phyloP scores from a whole-genome alignment of 30 jellyfish, hydroid and myxozoan genomes.

The Pseudorhiza aurosa region DNA sequence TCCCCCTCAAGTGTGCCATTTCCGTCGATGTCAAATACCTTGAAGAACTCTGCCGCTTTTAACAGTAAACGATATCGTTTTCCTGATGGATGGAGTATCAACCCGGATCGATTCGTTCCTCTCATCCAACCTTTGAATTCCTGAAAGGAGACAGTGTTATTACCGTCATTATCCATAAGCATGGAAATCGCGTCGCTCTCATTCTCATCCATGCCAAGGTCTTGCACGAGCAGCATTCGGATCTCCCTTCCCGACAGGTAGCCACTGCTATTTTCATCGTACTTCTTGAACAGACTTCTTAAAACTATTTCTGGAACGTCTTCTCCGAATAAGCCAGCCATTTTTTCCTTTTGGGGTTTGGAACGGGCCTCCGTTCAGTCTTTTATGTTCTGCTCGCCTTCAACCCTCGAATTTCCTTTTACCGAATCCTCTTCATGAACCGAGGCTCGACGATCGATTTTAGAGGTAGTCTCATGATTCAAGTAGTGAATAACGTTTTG shows the following conservation, averaged over 20 bases:
- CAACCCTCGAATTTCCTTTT: too few relatives aligned
- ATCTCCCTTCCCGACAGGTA: constrained; percentile 28
- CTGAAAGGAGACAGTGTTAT: constrained; percentile 15
- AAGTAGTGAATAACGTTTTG: too few relatives aligned
- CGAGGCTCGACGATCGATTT: too few relatives aligned
- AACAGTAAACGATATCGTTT: constrained; percentile 51
- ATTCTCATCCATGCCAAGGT: constrained; percentile 43
- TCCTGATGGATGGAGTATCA: constrained; percentile 8
- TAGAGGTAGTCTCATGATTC: too few relatives aligned
- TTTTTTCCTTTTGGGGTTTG: not conserved
- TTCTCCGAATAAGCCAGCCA: constrained; percentile 46
- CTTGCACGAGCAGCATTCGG: constrained; percentile 35
- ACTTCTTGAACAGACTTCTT: constrained; percentile 43
- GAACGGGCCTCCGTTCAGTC: too few relatives aligned
- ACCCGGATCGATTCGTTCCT: constrained; percentile 15
- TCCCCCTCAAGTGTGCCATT: constrained; percentile 78
- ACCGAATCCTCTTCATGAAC: too few relatives aligned
- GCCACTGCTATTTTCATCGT: constrained; percentile 41
- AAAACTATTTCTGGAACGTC: constrained; percentile 57
- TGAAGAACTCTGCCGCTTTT: constrained; percentile 82
- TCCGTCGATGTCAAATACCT: constrained; percentile 58
- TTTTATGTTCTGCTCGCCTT: too few relatives aligned
- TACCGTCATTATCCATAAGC: constrained; percentile 63
- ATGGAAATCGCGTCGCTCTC: constrained; percentile 32
- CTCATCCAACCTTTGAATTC: constrained; percentile 59